Conservation (phyloP, 2,888 invertebrate genomes). For the Saturnia pavonia region DNA sequence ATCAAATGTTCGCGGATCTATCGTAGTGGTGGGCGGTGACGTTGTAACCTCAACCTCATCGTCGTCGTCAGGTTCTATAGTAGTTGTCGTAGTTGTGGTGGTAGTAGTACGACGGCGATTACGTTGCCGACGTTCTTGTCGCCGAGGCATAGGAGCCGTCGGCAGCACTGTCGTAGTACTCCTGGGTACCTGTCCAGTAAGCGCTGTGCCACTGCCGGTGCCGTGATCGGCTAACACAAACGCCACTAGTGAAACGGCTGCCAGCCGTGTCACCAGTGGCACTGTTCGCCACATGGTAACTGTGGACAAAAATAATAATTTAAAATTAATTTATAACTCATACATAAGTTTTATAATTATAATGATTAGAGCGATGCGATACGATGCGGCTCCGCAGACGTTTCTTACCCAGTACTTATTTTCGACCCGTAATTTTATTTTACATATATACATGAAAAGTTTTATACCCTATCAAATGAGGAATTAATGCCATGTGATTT, state of each 20-base stretch:
- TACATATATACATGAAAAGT: no score
- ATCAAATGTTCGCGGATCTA: constrained; percentile 66
- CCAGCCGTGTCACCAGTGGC: constrained; percentile 75
- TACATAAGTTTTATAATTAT: neutral
- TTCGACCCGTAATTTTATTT: no score
- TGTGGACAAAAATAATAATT: constrained; percentile 40
- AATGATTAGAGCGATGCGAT: no score
- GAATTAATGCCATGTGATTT: no score
- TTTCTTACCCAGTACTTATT: no score
- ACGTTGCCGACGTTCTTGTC: constrained; percentile 48
- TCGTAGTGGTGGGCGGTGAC: constrained; percentile 56
- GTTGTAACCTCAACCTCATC: constrained; percentile 51
- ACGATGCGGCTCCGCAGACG: no score
- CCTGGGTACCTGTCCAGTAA: constrained; percentile 26
- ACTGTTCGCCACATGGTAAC: constrained; percentile 64
- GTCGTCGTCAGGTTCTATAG: constrained; percentile 52
- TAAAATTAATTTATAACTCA: constrained; percentile 5
- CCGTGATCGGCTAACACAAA: constrained; percentile 63
- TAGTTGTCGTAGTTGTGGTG: constrained; percentile 62
- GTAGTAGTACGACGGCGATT: constrained; percentile 62
- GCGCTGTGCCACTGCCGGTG: constrained; percentile 38
- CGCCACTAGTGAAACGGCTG: constrained; percentile 74
- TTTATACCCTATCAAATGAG: no score
- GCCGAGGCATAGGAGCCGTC: constrained; percentile 35
- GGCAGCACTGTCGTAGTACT: constrained; percentile 31